Evolutionary conservation across 2,113 vertebrate species (phyloP), one percentile per base, ranked within the genome.

Genomic region (Cettia cetti): DNA sequence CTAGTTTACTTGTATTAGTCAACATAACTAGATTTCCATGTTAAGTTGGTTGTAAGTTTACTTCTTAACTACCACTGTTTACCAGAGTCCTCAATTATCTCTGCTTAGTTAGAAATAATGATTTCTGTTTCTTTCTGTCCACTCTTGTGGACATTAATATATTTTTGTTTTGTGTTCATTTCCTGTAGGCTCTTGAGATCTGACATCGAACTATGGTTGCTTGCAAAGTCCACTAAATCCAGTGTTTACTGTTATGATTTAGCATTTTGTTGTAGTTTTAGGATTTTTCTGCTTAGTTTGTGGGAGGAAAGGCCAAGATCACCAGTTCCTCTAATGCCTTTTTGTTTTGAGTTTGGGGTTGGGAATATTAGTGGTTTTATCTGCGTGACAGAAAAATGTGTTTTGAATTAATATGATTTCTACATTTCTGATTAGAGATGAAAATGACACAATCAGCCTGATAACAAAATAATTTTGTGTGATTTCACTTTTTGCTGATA

Each of bases 41-140:
- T 68, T 50, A 42, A 50, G 5, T 37, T 86, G 9, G 2, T 9
- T 19, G 12, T 39, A 77, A 74, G 28, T 74, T 50, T 50, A 26
- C 16, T 65, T 57, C 39, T 71, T 37, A 53, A 65, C 26, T 86
- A 8, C 6, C 0, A 1, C 21, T 84, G 33, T 71, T 39, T 57
- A 10, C 17, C 1, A 3, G 28, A 61, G 53, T 70, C 9, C 27
- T 3, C 19, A 42, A 0, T 49, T 71, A 59, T 47, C 14, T 75
- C 49, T 78, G 35, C 6, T 13, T 61, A 59, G 31, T 19, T 60
- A 49, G 21, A 52, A 81, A 37, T 15, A 26, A 52, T 47, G 37
- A 3, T 86, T 79, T 5, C 7, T 15, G 13, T 59, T 86, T 61
- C n/a, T 66, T 18, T 59, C 39, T 76, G 12, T 24, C 17, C 52